Evolutionary conservation across 2,888 invertebrate species (phyloP), one percentile per base, ranked within the genome.

Genomic region (Lochmaea capreae): DNA sequence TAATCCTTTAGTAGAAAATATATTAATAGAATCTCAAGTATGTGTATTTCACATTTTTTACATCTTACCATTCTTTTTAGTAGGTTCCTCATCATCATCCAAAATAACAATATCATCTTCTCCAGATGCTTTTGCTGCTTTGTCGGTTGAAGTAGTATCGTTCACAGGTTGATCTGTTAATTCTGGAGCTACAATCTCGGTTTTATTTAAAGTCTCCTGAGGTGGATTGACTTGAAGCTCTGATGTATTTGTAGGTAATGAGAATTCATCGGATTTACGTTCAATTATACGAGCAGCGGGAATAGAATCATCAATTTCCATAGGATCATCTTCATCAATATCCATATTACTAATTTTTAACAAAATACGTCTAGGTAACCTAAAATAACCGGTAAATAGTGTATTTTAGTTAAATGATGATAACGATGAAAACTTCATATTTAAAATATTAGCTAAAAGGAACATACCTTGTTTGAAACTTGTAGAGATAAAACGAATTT

Each of bases 261-360:
- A 16, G 4, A 75, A 74, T 22, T 79, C 76, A 63, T 76, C 74
- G 2, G 79, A 78, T 76, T 67, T 78, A 61, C 80, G 81, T 76
- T 85, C 85, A 42, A 85, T 85, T 75, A 85, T 85, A 42, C 82
- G 80, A 8, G 82, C 77, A 16, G 79, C 81, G 1, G 82, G 83
- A n/a, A 84, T 77, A 6, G 82, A 81, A 58, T 85, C 85, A 65
- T 85, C 85, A 63, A 85, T 85, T 79, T 85, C 85, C 85, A 85
- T 85, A 9, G 83, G 75, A 76, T 84, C 84, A 75, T 83, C 83
- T 11, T 74, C 76, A 8, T 80, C 80, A 43, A 76, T 78, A 65
- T 80, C 79, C 77, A 79, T 78, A 43, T 63, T 63, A 9, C 9
- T 33, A 33, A 4, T 22, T 14, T 61, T 61, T 14, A n/a, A 61